Evolutionary conservation across 2,888 invertebrate genomes (phyloP).

Genomic region (Rhamnusium bicolor): DNA sequence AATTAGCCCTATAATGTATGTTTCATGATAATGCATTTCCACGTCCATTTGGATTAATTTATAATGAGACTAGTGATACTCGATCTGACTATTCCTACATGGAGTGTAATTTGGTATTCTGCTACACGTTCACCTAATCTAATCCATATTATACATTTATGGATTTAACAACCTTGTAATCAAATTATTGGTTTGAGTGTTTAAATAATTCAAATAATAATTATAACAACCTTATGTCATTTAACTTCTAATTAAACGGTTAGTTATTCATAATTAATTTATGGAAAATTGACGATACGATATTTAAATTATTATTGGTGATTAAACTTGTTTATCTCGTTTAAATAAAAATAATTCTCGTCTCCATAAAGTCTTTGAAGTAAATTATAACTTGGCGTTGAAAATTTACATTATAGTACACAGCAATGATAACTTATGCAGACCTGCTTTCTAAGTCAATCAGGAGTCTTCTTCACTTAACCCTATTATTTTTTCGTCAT

Average conservation of each 20-base stretch:
- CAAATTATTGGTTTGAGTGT: not conserved
- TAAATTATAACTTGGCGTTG: not conserved
- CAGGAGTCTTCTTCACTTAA: too few species aligned
- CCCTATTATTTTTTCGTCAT: too few species aligned
- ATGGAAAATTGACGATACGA: not conserved
- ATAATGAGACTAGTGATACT: conserved; percentile 34
- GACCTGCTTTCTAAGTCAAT: too few species aligned
- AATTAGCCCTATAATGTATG: conserved; percentile 20
- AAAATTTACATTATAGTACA: not conserved
- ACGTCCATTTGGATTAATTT: conserved; percentile 45
- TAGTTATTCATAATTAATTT: conserved; percentile 8
- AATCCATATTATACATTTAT: not conserved
- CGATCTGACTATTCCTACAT: not conserved
- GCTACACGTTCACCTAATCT: not conserved
- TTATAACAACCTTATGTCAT: not conserved
- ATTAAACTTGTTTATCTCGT: conserved; percentile 8
- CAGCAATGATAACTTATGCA: too few species aligned
- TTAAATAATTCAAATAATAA: conserved; percentile 3
- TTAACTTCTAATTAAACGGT: not conserved
- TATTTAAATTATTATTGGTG: not conserved
- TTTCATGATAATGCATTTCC: conserved; percentile 40
- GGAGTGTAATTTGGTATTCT: not conserved
- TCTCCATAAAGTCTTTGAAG: not conserved
- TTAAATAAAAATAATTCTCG: not conserved
- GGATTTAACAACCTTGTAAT: not conserved